Evolutionary conservation across 2,888 invertebrate species (phyloP).

Genomic region (Nephrotoma flavescens): DNA sequence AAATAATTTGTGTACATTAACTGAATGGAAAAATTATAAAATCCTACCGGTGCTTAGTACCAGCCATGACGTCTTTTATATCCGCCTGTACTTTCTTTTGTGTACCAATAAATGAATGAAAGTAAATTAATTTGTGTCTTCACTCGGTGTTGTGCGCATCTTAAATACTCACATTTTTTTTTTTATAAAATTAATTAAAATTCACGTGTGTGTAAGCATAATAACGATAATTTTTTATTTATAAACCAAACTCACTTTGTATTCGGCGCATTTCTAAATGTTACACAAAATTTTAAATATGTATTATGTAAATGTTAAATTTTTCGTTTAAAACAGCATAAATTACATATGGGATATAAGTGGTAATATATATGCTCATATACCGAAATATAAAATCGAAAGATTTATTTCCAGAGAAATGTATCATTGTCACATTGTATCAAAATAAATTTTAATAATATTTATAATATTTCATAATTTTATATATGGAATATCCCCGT

Average conservation of each 20-base stretch:
- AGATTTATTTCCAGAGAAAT: not conserved
- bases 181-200: not conserved
- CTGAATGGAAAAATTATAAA: not conserved
- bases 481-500: not conserved
- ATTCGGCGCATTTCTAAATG: not conserved
- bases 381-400: not conserved
- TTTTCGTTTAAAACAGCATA: not conserved
- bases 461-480: not conserved
- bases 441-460: not conserved
- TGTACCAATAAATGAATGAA: not conserved
- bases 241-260: not conserved
- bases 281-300: not conserved
- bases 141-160: not conserved
- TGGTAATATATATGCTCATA: not conserved
- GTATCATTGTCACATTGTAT: not conserved
- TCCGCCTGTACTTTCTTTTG: not conserved
- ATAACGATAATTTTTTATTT: not conserved
- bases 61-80: not conserved
- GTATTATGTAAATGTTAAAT: not conserved
- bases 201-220: not conserved
- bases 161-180: not conserved
- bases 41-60: not conserved
- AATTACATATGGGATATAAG: not conserved
- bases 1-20: not conserved
- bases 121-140: not conserved